Percentiles rank a stretch among this genome's conserved stretches.
phyloP scores from a whole-genome alignment of 2,113 vertebrate species.

The Tetrao urogallus region DNA sequence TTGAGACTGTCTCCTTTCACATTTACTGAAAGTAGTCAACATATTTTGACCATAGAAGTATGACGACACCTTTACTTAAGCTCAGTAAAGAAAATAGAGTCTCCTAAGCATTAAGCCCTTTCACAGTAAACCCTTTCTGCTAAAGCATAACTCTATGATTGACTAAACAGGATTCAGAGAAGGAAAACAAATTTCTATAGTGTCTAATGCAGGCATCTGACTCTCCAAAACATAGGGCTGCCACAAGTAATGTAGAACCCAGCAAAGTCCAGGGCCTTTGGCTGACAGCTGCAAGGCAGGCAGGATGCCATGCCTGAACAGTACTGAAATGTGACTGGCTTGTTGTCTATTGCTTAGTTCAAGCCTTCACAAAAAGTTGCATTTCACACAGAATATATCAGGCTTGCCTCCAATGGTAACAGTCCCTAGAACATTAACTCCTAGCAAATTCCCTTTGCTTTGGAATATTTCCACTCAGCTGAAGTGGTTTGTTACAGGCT shows the following conservation, averaged over 20 bases:
- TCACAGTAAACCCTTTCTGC: neutral
- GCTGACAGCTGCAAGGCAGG: neutral
- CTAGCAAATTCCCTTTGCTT: neutral
- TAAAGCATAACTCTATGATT: neutral
- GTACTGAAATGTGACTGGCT: neutral
- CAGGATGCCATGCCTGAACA: neutral
- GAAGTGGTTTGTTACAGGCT: neutral
- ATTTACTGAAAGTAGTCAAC: neutral
- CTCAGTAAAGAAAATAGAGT: neutral
- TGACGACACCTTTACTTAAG: neutral
- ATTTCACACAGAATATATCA: neutral
- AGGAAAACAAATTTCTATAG: neutral
- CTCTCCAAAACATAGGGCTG: neutral
- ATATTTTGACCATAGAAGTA: neutral
- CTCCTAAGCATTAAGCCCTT: neutral
- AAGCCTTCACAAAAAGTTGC: neutral
- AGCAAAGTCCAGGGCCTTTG: neutral
- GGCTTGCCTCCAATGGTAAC: neutral
- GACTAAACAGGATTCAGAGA: neutral
- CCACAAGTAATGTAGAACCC: fast-evolving
- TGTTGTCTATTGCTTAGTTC: fast-evolving
- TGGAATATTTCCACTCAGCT: neutral
- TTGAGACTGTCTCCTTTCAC: neutral
- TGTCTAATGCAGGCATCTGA: neutral
- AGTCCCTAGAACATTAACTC: neutral